Base-by-base conservation (phyloP, 2,888 invertebrate species). In the Euplexia lucipara region DNA sequence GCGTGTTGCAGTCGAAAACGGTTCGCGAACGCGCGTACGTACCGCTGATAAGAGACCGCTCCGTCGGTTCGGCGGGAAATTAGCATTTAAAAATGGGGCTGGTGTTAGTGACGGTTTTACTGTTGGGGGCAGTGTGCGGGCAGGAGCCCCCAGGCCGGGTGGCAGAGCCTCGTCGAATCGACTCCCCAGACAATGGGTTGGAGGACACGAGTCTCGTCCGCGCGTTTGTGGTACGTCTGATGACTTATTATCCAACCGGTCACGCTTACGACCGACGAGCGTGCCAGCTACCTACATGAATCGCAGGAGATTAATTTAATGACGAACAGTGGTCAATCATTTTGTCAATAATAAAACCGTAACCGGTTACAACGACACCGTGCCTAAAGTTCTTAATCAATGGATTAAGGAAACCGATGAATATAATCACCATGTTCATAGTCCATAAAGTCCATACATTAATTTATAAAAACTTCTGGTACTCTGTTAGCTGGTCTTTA, bases 1-100 rank as follows among this genome's bases (percentile, higher is more conserved):
- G 86, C 70, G 86, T 82, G 76, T 84, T 88, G 91, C 94, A 95
- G 95, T 95, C 90, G 92, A 92, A 91, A 92, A 86, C 90, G 82
- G 86, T 85, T 83, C 91, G 92, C 90, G 91, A 87, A 78, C 92
- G 92, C 90, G 94, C 86, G 87, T 84, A 85, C 85, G 83, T 83
- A 74, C 70, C 81, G 84, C 73, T 79, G 86, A 85, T 86, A 83
- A 85, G 64, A 76, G 71, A 75, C 70, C 70, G 75, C 70, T 68
- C 70, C 34, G 69, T 75, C 76, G 71, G 72, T 73, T 75, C 47
- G 79, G 79, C 82, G 82, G 79, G 81, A 81, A 87, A 76, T 75
- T 77, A 35, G 81, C 81, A 76, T 74, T 81, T 71, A 73, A 82
- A 75, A 87, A 78, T 92, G 91, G 79, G 79, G 57, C 77, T 86